These are phyloP conservation scores for Plumapathes pennacea DNA, from an alignment of 92 coral and sea anemone genomes.

Conservation along the genomic window DNA sequence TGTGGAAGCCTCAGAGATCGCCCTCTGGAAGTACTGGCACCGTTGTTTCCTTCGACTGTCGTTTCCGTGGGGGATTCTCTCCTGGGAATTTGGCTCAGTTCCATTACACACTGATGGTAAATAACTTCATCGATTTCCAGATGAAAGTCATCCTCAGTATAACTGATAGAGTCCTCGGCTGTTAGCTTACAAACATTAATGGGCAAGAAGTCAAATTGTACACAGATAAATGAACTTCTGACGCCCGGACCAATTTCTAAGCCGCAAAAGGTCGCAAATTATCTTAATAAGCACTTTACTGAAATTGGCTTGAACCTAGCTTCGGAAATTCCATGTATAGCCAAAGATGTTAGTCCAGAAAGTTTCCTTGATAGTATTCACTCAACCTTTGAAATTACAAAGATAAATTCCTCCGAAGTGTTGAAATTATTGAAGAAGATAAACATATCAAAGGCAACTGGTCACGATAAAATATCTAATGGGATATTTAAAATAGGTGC, in stretches of 20 bases:
- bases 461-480: conserved; percentile 11
- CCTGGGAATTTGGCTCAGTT: background rate
- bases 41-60: too few species aligned
- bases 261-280: conserved; percentile 2
- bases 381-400: conserved; percentile 5
- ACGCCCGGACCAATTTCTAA: conserved; percentile 1
- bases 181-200: background rate
- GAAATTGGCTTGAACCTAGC: conserved; percentile 10
- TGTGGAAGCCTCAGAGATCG: too few species aligned
- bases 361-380: background rate
- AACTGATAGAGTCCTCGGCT: background rate
- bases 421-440: conserved; percentile 1
- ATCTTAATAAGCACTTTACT: conserved; percentile 2
- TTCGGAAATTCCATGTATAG: background rate
- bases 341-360: conserved; percentile 4
- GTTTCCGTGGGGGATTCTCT: conserved; percentile 3
- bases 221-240: background rate
- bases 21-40: too few species aligned
- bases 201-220: conserved; percentile 1
- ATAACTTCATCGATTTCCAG: conserved; percentile 14
- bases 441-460: conserved; percentile 16
- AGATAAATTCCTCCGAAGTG: conserved; percentile 14
- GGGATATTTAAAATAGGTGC: conserved; percentile 18
- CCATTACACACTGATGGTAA: conserved; percentile 8
- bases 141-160: conserved; percentile 14